phyloP scores from a whole-genome alignment of 2,113 vertebrate genomes.

The Coracopsis vasa region DNA sequence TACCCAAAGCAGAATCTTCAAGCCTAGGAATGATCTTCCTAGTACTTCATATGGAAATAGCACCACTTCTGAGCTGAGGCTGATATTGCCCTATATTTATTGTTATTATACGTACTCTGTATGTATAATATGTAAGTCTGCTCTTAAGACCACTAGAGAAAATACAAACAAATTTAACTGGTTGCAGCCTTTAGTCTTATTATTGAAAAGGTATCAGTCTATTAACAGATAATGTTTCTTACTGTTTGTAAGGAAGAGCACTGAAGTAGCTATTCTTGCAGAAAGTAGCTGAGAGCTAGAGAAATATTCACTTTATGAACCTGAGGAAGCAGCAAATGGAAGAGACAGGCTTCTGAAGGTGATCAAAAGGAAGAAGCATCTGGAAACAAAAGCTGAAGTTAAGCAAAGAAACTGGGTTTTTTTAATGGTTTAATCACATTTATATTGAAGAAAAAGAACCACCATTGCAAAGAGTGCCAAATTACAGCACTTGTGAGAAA shows the following conservation, averaged over 20 bases:
- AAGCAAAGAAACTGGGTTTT: background rate
- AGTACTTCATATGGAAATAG: background rate
- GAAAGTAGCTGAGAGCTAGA: background rate
- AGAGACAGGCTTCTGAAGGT: background rate
- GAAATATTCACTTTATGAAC: background rate
- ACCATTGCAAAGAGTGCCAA: background rate
- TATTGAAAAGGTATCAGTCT: background rate
- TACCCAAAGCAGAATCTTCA: background rate
- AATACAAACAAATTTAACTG: background rate
- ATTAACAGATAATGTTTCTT: background rate
- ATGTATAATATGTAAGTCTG: too few species aligned
- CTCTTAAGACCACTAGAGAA: background rate
- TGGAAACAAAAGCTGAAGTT: background rate
- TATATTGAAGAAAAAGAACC: background rate
- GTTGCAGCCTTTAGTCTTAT: background rate
- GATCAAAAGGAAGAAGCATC: background rate
- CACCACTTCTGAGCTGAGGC: background rate
- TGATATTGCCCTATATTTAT: background rate
- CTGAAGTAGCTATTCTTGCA: background rate
- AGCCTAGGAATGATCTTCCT: background rate
- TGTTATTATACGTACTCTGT: background rate
- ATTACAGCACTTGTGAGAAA: background rate
- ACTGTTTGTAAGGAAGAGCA: background rate
- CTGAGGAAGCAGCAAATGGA: background rate
- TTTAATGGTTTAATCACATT: background rate